phyloP scores from a whole-genome alignment of 2,797 vertebrate genomes.

The Clangula hyemalis region DNA sequence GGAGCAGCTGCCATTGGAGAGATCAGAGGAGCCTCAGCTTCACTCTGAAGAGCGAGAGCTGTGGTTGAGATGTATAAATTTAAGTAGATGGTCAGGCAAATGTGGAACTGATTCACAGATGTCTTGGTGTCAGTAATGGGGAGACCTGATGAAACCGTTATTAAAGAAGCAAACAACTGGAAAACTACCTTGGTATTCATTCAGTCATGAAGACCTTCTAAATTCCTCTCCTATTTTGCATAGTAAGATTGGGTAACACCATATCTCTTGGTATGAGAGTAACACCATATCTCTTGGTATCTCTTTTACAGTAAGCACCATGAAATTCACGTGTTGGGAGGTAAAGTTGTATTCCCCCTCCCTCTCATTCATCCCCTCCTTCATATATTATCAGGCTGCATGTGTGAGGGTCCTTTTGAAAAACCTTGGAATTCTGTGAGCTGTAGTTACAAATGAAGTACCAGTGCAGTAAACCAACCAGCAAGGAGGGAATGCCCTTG shows the following conservation, averaged over 20 bases:
- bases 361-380: too few species aligned
- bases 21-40: background rate
- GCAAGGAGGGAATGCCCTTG: background rate
- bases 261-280: background rate
- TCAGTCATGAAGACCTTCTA: background rate
- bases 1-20: background rate
- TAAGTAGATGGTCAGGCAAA: background rate
- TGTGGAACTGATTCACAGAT: background rate
- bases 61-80: background rate
- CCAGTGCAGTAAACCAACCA: background rate
- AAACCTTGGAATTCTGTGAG: background rate
- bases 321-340: background rate
- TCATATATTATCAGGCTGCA: background rate
- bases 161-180: background rate
- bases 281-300: background rate
- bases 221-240: rapidly evolving
- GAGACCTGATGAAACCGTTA: background rate
- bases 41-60: background rate
- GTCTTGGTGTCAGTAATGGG: background rate
- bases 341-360: background rate
- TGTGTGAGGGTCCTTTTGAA: background rate
- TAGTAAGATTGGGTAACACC: background rate
- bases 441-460: background rate
- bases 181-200: background rate
- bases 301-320: background rate